Percentiles rank a stretch among this genome's conserved stretches.
phyloP scores from a whole-genome alignment of 2,797 vertebrate genomes.

The Hafferia zeledoni region DNA sequence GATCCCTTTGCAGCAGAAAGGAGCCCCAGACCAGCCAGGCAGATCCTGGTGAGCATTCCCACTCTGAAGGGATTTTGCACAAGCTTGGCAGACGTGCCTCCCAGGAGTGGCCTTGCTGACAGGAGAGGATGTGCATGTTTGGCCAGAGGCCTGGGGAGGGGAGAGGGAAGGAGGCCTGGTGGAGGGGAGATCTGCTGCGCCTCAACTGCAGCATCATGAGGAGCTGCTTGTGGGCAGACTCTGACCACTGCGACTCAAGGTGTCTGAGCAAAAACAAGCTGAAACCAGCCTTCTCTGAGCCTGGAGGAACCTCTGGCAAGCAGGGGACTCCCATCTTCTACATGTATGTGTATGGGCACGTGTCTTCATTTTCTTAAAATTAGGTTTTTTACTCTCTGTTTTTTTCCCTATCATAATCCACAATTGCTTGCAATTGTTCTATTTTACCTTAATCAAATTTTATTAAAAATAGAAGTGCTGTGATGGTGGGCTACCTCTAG shows the following conservation, averaged over 20 bases:
- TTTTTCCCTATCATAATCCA: neutral
- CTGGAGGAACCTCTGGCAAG: neutral
- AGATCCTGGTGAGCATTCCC: neutral
- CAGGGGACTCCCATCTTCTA: neutral
- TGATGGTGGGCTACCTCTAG: neutral
- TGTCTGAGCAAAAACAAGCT: neutral
- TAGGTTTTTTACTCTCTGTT: neutral
- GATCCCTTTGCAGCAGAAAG: neutral
- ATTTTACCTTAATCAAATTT: neutral
- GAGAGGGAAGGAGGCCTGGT: neutral
- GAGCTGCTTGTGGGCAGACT: neutral
- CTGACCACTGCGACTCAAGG: neutral
- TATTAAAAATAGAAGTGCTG: neutral
- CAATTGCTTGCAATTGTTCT: neutral
- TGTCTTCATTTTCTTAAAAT: neutral
- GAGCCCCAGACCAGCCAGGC: neutral
- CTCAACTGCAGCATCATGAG: neutral
- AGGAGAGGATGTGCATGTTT: neutral
- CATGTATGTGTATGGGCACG: accelerated
- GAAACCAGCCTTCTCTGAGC: neutral
- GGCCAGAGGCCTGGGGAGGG: neutral
- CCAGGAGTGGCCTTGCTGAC: neutral
- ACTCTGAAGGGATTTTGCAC: neutral
- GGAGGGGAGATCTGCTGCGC: neutral
- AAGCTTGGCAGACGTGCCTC: neutral